phyloP scores from a whole-genome alignment of 1,140 invertebrate species.

The Steinernema khuongi region DNA sequence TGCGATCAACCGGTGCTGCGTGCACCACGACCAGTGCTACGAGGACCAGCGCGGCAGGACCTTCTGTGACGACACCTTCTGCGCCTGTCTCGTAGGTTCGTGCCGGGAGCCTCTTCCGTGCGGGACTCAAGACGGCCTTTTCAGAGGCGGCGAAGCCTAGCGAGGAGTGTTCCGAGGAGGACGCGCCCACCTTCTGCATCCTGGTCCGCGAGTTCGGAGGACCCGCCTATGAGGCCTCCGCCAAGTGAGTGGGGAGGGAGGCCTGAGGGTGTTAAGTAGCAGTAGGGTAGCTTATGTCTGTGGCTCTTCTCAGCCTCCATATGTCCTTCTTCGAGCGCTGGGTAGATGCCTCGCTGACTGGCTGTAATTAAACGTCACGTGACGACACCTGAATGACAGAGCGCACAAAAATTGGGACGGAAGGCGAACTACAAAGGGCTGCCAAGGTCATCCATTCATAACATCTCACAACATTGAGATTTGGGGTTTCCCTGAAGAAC shows the following conservation, averaged over 20 bases:
- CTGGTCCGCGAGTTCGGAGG: constrained; percentile 21
- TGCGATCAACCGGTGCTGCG: constrained; percentile 18
- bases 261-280: too few species aligned
- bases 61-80: constrained; percentile 25
- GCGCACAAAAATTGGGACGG: too few species aligned
- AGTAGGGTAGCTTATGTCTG: too few species aligned
- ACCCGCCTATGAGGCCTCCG: constrained; percentile 18
- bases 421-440: too few species aligned
- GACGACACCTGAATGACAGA: too few species aligned
- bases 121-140: neutral
- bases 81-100: constrained; percentile 18
- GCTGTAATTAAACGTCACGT: too few species aligned
- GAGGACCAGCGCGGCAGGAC: constrained; percentile 17
- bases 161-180: constrained; percentile 17
- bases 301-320: too few species aligned
- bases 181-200: constrained; percentile 17
- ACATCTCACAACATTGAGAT: too few species aligned
- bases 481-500: too few species aligned
- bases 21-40: constrained; percentile 23
- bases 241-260: neutral
- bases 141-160: constrained; percentile 17
- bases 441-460: too few species aligned
- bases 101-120: neutral
- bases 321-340: too few species aligned
- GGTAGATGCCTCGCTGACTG: too few species aligned